Percentiles rank a stretch among this genome's conserved stretches.
Conservation (phyloP, 2,888 invertebrate genomes). For the Drosophila macrospina region DNA sequence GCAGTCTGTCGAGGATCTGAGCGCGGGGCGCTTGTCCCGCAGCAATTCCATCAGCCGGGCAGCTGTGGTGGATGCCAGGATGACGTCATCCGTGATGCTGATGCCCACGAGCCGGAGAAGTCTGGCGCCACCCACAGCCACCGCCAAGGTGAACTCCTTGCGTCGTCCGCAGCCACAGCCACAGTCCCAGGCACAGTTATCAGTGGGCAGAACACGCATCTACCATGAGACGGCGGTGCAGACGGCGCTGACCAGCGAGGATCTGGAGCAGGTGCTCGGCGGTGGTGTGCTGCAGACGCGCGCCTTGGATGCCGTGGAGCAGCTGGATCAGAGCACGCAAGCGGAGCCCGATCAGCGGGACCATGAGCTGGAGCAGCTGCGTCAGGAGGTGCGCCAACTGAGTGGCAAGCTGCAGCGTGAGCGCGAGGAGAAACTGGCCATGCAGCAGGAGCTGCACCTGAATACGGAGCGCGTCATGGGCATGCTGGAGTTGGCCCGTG, state of each 20-base stretch:
- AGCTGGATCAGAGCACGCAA: slow-evolving; percentile 87
- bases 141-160: slow-evolving; percentile 86
- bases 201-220: slow-evolving; percentile 88
- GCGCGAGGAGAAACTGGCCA: slow-evolving; percentile 90
- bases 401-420: slow-evolving; percentile 89
- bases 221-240: slow-evolving; percentile 93
- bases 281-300: slow-evolving; percentile 86
- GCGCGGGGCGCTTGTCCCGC: slow-evolving; percentile 82
- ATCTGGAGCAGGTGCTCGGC: slow-evolving; percentile 90
- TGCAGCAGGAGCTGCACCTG: slow-evolving; percentile 90
- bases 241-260: slow-evolving; percentile 90
- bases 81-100: slow-evolving; percentile 84
- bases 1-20: slow-evolving; percentile 87
- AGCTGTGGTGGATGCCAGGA: slow-evolving; percentile 83
- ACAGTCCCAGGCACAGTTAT: slow-evolving; percentile 73
- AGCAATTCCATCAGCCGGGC: slow-evolving; percentile 86
- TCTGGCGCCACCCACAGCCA: slow-evolving; percentile 58
- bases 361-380: slow-evolving; percentile 88
- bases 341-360: slow-evolving; percentile 88
- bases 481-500: slow-evolving; percentile 86
- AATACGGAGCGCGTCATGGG: slow-evolving; percentile 91
- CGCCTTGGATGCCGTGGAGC: slow-evolving; percentile 85
- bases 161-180: slow-evolving; percentile 78
- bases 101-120: slow-evolving; percentile 74
- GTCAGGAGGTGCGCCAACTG: slow-evolving; percentile 87